Base-by-base conservation (phyloP, 2,888 invertebrate genomes). In the Tipula helvola region DNA sequence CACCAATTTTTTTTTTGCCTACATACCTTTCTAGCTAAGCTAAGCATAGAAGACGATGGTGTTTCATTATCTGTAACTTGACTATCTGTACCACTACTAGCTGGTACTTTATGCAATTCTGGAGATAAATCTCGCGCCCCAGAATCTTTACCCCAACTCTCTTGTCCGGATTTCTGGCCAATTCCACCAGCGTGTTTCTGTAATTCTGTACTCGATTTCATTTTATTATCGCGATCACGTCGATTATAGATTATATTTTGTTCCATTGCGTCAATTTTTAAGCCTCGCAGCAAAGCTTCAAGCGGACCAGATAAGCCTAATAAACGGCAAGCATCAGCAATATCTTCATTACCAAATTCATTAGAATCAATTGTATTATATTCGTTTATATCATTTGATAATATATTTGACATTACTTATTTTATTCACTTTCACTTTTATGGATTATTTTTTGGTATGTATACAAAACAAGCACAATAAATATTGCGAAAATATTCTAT, bases 111-210 rank as follows among this genome's bases (percentile, higher is more conserved):
- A 86, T 86, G 86, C 71, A 87, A 85, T 87, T 87, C 87, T 18
- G 87, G 87, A 8, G 87, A 87, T 86, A 87, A 85, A 86, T 87
- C 87, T 28, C 87, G 52, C 16, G 87, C 87, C 10, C 87, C 87
- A 4, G 87, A 87, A 87, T 87, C 87, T 87, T 86, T 39, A 3
- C 87, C 87, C 87, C 87, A 87, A 28, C 86, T 86, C 42, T 87
- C 87, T 86, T 87, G 87, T 86, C 87, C 87, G 8, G 87, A 87
- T 83, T 71, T 86, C 71, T 87, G 85, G 8, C 86, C 87, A 18
- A n/a, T 71, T 28, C 71, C 71, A 71, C 71, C 71, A 71, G 28
- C 28, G 28, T 71, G 71, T 28, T 71, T 71, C 28, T 71, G 71
- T 28, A 28, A 28, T 71, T 71, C 71, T 10, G 71, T 28, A 71